These are phyloP conservation scores for Augochlorella aurata DNA, from an alignment of 2,888 invertebrate genomes.

Conservation along the genomic window DNA sequence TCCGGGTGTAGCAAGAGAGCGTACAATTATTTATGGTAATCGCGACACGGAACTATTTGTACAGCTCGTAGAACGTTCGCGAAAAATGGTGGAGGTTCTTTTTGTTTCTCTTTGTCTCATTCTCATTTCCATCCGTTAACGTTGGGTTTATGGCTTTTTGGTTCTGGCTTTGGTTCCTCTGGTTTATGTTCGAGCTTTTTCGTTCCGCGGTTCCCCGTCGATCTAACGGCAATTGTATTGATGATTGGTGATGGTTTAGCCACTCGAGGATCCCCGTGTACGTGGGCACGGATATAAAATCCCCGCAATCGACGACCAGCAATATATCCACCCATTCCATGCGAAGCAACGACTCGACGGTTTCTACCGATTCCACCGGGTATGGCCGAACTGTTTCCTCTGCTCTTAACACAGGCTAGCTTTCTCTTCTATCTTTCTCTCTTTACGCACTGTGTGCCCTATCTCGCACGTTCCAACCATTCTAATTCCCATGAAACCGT, in stretches of 20 bases:
- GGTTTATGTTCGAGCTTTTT: background rate
- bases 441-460: slow-evolving; percentile 16
- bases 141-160: background rate
- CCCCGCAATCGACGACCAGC: slow-evolving; percentile 83
- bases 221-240: slow-evolving; percentile 13
- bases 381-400: slow-evolving; percentile 69
- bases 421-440: slow-evolving; percentile 21
- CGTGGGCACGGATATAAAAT: slow-evolving; percentile 85
- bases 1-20: too few relatives aligned
- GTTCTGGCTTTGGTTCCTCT: background rate
- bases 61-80: slow-evolving; percentile 16
- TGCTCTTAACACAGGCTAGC: slow-evolving; percentile 46
- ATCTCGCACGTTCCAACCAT: slow-evolving; percentile 4
- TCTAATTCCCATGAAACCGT: background rate
- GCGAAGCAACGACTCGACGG: slow-evolving; percentile 81
- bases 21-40: background rate
- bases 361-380: slow-evolving; percentile 81
- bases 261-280: slow-evolving; percentile 89
- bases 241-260: slow-evolving; percentile 83
- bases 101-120: background rate
- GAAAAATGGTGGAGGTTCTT: slow-evolving; percentile 29
- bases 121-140: slow-evolving; percentile 9
- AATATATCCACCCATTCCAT: slow-evolving; percentile 81
- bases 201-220: background rate
- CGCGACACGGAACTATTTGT: background rate